Evolutionary conservation across 2,113 vertebrate species (phyloP).

Genomic region (Phainopepla nitens): DNA sequence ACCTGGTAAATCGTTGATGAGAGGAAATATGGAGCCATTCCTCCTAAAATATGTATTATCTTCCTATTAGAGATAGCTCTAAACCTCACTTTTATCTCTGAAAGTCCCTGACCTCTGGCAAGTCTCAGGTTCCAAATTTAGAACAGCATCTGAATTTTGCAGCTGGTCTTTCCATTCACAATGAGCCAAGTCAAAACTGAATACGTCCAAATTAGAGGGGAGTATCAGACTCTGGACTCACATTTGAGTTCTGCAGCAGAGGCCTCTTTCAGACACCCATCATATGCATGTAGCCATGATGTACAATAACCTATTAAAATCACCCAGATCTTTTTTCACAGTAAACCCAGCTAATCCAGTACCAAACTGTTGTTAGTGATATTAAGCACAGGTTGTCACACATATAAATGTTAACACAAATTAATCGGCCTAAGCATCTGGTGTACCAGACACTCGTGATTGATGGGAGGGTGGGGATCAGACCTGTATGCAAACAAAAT

Average conservation of each 20-base stretch:
- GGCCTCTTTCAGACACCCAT: background rate
- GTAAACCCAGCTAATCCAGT: background rate
- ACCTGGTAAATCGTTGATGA: background rate
- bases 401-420: background rate
- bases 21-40: background rate
- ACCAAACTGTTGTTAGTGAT: background rate
- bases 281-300: background rate
- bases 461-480: background rate
- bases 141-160: conserved; percentile 25
- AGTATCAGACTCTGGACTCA: background rate
- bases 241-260: background rate
- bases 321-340: background rate
- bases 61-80: background rate
- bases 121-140: conserved; percentile 8
- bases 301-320: background rate
- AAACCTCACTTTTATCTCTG: background rate
- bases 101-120: background rate
- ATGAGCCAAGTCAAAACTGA: conserved; percentile 27
- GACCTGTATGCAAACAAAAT: background rate
- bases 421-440: background rate
- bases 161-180: conserved; percentile 5
- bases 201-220: conserved; percentile 16
- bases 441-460: background rate
- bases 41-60: background rate
- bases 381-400: background rate